A percentile compares a stretch with the other conserved stretches of the same genome.
phyloP scores from a whole-genome alignment of 2,113 vertebrate genomes.

The Callospermophilus lateralis region DNA sequence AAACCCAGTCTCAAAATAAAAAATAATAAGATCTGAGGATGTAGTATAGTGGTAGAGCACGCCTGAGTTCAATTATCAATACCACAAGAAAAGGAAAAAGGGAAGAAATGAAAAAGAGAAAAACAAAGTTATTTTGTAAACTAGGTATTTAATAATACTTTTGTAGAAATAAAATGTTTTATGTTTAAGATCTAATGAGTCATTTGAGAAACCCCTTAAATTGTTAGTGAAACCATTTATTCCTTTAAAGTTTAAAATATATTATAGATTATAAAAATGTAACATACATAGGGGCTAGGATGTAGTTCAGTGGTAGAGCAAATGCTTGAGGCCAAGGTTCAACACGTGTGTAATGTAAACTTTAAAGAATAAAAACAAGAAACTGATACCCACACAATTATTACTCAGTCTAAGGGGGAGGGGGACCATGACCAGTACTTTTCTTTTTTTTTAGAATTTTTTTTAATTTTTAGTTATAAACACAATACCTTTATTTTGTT shows the following conservation, averaged over 20 bases:
- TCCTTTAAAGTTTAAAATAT: constrained; percentile 23
- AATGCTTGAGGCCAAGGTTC: too few species aligned
- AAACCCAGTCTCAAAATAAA: too few species aligned
- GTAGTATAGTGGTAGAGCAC: too few species aligned
- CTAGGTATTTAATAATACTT: neutral
- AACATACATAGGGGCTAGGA: neutral
- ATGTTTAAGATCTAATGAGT: constrained; percentile 20
- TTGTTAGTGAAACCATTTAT: neutral
- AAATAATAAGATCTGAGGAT: too few species aligned
- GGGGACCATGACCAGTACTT: constrained; percentile 17
- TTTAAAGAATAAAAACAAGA: constrained; percentile 35
- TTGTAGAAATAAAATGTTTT: constrained; percentile 40
- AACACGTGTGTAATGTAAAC: neutral
- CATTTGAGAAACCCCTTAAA: constrained; percentile 39
- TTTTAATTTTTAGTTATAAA: too few species aligned
- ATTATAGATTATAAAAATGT: neutral
- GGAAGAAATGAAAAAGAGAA: too few species aligned
- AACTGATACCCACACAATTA: neutral
- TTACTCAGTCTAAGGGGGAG: neutral
- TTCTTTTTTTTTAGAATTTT: neutral
- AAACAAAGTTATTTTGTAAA: neutral
- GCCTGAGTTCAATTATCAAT: too few species aligned
- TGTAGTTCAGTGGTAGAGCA: too few species aligned
- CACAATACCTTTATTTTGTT: too few species aligned
- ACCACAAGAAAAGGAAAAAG: too few species aligned